Evolutionary conservation across 2,797 vertebrate genomes (phyloP), one percentile per base, ranked within the genome.

Genomic region (Oryzias sinensis): DNA sequence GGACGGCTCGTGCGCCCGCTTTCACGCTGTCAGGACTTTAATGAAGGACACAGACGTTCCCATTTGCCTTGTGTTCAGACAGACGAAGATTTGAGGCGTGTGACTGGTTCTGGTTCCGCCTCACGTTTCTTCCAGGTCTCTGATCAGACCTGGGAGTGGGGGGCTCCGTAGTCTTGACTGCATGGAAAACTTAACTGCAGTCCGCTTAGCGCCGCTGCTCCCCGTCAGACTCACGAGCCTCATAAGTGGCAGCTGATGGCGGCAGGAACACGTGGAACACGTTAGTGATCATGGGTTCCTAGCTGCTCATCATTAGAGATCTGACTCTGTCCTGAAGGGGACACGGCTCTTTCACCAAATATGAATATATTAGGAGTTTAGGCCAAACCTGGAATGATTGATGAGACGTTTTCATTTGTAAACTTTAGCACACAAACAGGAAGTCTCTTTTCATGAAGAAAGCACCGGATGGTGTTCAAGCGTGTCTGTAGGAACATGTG

Each of bases 221-320:
- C 2, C 61, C 53, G 57, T 62, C 44, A 40, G 68, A 44, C 59
- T 62, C 82, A 67, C 79, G 79, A 82, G 68, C 44, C 37, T 76
- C 50, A 68, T 83, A 79, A 82, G 59, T 62, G 42, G 65, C 74
- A 65, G 75, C 73, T 74, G 77, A 82, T 82, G 67, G 73, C 70
- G 66, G 46, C 51, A 17, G 61, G 1, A 75, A 58, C 81, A 84
- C 72, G 84, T 84, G 86, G 70, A 53, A 70, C 56, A 49, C 52
- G 63, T 76, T 71, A 74, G 53, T 3, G 29, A 76, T 87, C 83
- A 88, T 77, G 76, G 67, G 86, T 4, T 33, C 57, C 78, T 43
- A 72, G 43, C 43, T 53, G 78, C 69, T 54, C 57, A 64, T 79
- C 0, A 45, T 87, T 79, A 81, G 49, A 22, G 8, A 20, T 5